Conservation (phyloP, 2,797 vertebrate genomes). For the Amniataba percoides region DNA sequence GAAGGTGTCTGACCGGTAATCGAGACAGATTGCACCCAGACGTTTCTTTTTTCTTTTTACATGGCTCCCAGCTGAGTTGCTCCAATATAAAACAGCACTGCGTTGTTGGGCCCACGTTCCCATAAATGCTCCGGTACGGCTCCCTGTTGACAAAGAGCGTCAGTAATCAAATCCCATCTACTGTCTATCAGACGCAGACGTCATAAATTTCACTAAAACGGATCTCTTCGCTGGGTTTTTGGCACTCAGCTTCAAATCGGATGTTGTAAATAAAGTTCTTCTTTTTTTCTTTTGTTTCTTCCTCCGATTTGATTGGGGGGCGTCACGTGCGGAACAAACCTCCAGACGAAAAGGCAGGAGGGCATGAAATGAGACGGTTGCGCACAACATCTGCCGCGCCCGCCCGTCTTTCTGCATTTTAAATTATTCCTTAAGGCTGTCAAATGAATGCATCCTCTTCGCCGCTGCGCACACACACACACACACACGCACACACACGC, state of each 20-base stretch:
- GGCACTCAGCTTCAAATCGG: neutral
- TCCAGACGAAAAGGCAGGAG: constrained; percentile 37
- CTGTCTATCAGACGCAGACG: constrained; percentile 2
- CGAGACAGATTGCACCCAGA: constrained; percentile 49
- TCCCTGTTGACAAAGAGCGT: constrained; percentile 15
- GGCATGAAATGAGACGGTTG: constrained; percentile 61
- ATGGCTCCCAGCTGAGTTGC: constrained; percentile 48
- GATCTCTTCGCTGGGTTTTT: constrained; percentile 9
- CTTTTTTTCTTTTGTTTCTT: neutral
- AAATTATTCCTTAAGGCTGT: constrained; percentile 52
- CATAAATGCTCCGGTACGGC: constrained; percentile 5
- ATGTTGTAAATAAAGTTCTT: neutral
- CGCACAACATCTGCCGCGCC: constrained; percentile 55
- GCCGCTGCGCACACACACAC: neutral
- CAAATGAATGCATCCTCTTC: constrained; percentile 17
- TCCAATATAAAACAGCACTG: constrained; percentile 21
- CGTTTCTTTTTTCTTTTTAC: constrained; percentile 10
- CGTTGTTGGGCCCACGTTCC: constrained; percentile 20
- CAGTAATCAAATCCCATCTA: constrained; percentile 38
- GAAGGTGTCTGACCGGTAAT: constrained; percentile 46
- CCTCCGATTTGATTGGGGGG: constrained; percentile 26
- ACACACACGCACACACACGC: neutral
- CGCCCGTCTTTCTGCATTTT: constrained; percentile 10
- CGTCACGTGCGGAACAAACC: constrained; percentile 31
- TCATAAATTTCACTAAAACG: constrained; percentile 17